Conservation (phyloP, 1,140 invertebrate species). For the Potamilus streckersoni region DNA sequence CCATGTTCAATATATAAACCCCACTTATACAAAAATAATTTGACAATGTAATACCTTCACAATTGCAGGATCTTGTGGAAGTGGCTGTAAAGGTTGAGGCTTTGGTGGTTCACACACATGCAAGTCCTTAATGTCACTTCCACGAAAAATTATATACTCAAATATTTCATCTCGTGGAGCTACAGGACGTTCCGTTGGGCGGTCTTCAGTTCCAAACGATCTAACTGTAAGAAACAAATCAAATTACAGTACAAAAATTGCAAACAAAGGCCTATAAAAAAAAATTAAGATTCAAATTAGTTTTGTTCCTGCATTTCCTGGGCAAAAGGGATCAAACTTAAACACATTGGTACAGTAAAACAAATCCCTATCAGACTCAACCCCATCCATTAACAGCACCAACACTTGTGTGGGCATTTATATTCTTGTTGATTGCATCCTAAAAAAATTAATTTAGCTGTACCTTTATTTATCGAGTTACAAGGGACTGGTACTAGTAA, state of each 20-base stretch:
- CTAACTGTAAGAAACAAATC: slow-evolving; percentile 79
- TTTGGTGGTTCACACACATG: slow-evolving; percentile 86
- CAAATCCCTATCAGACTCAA: background rate
- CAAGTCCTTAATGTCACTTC: slow-evolving; percentile 98
- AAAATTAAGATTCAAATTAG: background rate
- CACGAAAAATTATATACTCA: slow-evolving; percentile 98
- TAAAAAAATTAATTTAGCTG: no score
- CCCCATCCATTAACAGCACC: no score
- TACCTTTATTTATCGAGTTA: no score
- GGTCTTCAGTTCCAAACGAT: slow-evolving; percentile 98
- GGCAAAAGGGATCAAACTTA: background rate
- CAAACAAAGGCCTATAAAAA: background rate
- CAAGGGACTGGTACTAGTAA: no score
- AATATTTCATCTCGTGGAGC: slow-evolving; percentile 95
- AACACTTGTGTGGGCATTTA: no score
- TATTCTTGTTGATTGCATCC: no score
- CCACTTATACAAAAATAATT: background rate
- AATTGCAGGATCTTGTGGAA: slow-evolving; percentile 71
- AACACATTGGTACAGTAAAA: background rate
- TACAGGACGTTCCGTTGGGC: slow-evolving; percentile 92
- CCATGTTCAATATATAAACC: background rate
- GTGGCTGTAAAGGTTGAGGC: slow-evolving; percentile 63
- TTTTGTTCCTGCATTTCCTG: background rate
- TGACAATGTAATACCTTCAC: slow-evolving; percentile 60
- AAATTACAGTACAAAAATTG: background rate